Percentiles rank a stretch among this genome's conserved stretches.
Conservation (phyloP, 2,113 vertebrate species). For the Herpailurus yagouaroundi region DNA sequence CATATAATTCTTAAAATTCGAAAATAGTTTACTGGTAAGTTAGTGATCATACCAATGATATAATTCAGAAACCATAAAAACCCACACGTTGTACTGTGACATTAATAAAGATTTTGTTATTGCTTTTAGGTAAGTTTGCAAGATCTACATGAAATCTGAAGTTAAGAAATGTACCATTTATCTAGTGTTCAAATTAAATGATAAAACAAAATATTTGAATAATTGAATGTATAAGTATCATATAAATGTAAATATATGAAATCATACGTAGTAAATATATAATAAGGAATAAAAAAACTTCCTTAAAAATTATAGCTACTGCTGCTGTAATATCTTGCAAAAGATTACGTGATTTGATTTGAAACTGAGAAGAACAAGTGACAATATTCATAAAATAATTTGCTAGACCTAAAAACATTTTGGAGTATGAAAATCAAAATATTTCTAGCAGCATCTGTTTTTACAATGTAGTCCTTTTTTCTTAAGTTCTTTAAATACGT, state of each 20-base stretch:
- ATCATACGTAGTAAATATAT: neutral
- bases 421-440: neutral
- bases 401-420: neutral
- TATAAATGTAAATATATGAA: neutral
- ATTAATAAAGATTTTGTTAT: neutral
- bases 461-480: neutral
- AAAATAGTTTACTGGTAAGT: too few relatives aligned
- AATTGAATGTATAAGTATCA: neutral
- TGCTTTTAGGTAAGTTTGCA: neutral
- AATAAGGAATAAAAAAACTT: neutral
- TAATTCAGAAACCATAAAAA: too few relatives aligned
- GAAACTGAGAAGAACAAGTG: neutral
- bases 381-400: neutral
- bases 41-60: too few relatives aligned
- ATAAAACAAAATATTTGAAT: neutral
- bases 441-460: neutral
- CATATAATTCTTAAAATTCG: too few relatives aligned
- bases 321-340: neutral
- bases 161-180: neutral
- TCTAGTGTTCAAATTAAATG: neutral
- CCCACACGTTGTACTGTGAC: too few relatives aligned
- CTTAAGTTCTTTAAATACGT: neutral
- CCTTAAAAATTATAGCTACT: neutral
- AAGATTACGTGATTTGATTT: neutral
- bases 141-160: neutral